Conservation (phyloP, 2,113 vertebrate genomes). For the Bagarius yarrelli region DNA sequence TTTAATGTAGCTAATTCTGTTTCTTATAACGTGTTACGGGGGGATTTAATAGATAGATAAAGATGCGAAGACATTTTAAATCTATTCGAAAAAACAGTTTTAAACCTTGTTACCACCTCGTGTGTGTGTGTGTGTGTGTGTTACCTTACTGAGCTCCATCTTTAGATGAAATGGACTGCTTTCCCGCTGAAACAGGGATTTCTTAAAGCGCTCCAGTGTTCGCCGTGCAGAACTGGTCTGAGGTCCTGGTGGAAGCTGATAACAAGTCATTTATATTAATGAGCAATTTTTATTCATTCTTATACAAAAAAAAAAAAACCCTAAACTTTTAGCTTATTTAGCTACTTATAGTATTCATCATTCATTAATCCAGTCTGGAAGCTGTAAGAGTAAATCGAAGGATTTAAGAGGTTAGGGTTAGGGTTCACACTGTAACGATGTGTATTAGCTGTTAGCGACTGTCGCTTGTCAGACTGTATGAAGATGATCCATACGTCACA, state of each 20-base stretch:
- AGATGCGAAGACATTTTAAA: too few species aligned
- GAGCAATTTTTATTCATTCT: too few species aligned
- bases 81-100: too few species aligned
- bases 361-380: not conserved
- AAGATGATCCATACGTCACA: too few species aligned
- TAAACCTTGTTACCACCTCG: too few species aligned
- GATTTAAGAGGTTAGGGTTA: not conserved
- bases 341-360: not conserved
- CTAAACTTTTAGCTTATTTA: not conserved
- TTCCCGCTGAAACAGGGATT: conserved; percentile 81
- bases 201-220: conserved; percentile 83
- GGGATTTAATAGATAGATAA: too few species aligned
- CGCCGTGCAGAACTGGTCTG: conserved; percentile 76
- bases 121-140: conserved; percentile 7
- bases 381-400: not conserved
- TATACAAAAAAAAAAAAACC: too few species aligned
- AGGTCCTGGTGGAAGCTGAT: conserved; percentile 81
- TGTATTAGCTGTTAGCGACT: too few species aligned
- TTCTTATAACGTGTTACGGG: too few species aligned
- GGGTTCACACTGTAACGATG: too few species aligned
- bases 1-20: too few species aligned
- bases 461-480: too few species aligned
- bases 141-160: conserved; percentile 84
- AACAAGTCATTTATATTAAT: not conserved
- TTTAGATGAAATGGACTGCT: conserved; percentile 83